Base-by-base conservation (phyloP, 2,113 vertebrate genomes). In the Crotalus helleri region DNA sequence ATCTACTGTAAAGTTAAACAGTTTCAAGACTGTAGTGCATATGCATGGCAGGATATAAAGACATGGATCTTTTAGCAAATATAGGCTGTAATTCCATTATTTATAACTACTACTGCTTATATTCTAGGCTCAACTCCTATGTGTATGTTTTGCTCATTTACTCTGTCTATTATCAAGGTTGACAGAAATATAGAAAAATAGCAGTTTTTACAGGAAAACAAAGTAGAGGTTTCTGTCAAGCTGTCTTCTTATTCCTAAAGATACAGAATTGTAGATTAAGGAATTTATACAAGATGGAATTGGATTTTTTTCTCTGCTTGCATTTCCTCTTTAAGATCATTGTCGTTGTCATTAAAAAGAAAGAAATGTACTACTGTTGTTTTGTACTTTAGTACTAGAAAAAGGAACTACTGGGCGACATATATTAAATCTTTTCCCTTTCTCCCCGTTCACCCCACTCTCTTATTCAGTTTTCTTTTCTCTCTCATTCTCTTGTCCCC, bases 111-210 rank as follows among this genome's bases (percentile, higher is more conserved):
- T 81, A 39, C 51, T 24, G 46, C 11, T 7, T 88, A 51, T 23
- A 94, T 92, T 94, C 93, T 92, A 96, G 55, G 53, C 90, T 74
- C 49, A 93, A 57, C 93, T 93, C 55, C 26, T 91, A 88, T 57
- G 94, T 93, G 90, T 93, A 69, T 87, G 87, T 97, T 95, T 95
- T 94, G 94, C 93, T 26, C 93, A 94, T 96, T 89, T 24, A 90
- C 93, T 94, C 92, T 90, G 92, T 54, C 87, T 81, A 0, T 94
- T 93, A 96, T 95, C 93, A 61, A 87, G 92, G 90, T 24, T 94
- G 95, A 95, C 69, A 92, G 89, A 93, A 94, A 93, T 90, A 1
- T 11, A 88, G 90, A 91, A 92, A 55, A 90, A 54, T 90, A 92
- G 91, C 46, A 89, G 7, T 85, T 87, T 74, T 95, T 91, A 85